Evolutionary conservation across 2,797 vertebrate species (phyloP).

Genomic region (Eulemur albifrons): DNA sequence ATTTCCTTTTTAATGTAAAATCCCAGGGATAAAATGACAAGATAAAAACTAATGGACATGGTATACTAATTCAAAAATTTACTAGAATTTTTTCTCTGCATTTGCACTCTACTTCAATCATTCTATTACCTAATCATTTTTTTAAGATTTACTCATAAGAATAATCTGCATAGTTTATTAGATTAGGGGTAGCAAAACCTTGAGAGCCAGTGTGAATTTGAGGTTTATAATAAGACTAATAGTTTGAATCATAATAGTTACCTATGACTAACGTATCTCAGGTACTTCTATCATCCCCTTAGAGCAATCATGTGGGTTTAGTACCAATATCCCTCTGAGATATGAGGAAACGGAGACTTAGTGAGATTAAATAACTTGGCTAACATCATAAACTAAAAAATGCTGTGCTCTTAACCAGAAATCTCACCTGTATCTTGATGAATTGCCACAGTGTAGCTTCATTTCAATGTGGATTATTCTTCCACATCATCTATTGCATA

Average conservation of each 20-base stretch:
- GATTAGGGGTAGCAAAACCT: not conserved
- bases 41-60: not conserved
- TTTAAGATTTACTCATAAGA: slow-evolving; percentile 14
- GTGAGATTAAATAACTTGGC: slow-evolving; percentile 36
- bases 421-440: not conserved
- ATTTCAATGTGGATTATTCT: slow-evolving; percentile 12
- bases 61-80: not conserved
- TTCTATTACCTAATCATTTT: not conserved
- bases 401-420: not conserved
- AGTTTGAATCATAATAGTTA: slow-evolving; percentile 21
- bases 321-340: not conserved
- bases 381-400: slow-evolving; percentile 16
- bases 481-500: not conserved
- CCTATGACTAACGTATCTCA: not conserved
- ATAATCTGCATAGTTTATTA: not conserved
- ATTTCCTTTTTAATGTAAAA: not conserved
- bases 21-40: not conserved
- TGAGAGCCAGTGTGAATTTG: not conserved
- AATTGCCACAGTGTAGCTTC: not conserved
- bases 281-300: slow-evolving; percentile 6
- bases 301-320: not conserved
- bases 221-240: not conserved
- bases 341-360: slow-evolving; percentile 49
- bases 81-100: not conserved
- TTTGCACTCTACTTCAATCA: not conserved